Conservation (phyloP, 2,888 invertebrate species). For the Himalopsyche tibetana region DNA sequence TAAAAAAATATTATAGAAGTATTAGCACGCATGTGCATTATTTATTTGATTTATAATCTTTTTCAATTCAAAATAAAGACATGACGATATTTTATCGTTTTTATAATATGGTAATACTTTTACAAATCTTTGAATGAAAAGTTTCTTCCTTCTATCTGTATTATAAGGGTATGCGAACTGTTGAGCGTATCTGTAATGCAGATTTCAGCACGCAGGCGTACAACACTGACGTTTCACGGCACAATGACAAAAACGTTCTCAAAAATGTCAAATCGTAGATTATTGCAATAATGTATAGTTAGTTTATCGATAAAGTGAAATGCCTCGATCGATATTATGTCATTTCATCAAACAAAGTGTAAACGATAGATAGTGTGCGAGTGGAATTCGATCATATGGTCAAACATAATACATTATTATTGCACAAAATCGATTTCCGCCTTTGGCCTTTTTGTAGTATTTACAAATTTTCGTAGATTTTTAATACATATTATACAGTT, state of each 20-base stretch:
- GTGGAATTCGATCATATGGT: neutral
- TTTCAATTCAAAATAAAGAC: too few species aligned
- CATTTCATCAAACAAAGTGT: conserved; percentile 3
- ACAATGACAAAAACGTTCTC: conserved; percentile 6
- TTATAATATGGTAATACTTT: conserved; percentile 11
- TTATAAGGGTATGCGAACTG: neutral
- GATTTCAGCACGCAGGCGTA: conserved; percentile 31
- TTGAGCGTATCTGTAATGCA: conserved; percentile 30
- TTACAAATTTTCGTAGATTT: conserved; percentile 41
- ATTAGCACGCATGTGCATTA: too few species aligned
- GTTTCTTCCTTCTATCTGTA: neutral
- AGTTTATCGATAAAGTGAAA: neutral
- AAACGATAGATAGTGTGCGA: neutral
- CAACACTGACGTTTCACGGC: conserved; percentile 16
- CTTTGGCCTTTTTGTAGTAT: conserved; percentile 67
- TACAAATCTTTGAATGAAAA: neutral
- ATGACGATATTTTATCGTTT: neutral
- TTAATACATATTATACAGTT: neutral
- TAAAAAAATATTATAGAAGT: too few species aligned
- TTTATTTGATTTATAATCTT: too few species aligned
- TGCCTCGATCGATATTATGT: neutral
- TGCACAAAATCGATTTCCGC: conserved; percentile 65
- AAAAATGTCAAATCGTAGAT: conserved; percentile 21
- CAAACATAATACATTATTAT: conserved; percentile 28
- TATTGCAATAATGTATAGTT: neutral